Evolutionary conservation across 2,113 vertebrate species (phyloP), one percentile per base, ranked within the genome.

Genomic region (Mus spicilegus): DNA sequence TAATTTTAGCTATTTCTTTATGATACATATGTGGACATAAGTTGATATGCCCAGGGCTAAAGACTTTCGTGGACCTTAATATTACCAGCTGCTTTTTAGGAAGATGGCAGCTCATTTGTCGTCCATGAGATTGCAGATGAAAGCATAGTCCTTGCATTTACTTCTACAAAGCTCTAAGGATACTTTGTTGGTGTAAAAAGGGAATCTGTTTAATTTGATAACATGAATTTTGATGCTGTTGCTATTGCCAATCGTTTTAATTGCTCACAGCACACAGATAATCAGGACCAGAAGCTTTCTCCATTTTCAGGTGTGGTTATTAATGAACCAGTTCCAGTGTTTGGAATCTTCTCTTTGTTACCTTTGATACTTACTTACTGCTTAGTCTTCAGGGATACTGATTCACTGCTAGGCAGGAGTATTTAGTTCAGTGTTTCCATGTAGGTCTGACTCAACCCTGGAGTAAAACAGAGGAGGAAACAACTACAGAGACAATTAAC

Each of bases 1-100:
- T 65, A 85, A 12, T 82, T 93, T 93, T 73, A 81, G 10, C 87
- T 92, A 72, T 80, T 95, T 84, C 30, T 26, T 95, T 69, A 39
- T 88, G 80, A 85, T 36, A 10, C 17, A 13, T 87, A 46, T 39
- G 24, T 93, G 14, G 24, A 94, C 4, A 22, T 54, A 63, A 88
- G 54, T 51, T 77, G 20, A 81, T 63, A 1, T 67, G 54, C 76
- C 54, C 90, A 94, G 1, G 14, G 9, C 20, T 70, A 58, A 94
- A 42, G 14, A 58, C 67, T 58, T 92, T 94, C 76, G 75, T 80
- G 75, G 9, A 0, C 49, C 17, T 93, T 51, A 73, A 54, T 49
- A 72, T 84, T 75, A 91, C 58, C 73, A n/a, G 0, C 61, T 86
- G 20, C 10, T 77, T 96, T 92, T 49, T 63, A 63, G 73, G 91